These are phyloP conservation scores for Aethes cnicana DNA, from an alignment of 2,888 invertebrate species.

Conservation along the genomic window DNA sequence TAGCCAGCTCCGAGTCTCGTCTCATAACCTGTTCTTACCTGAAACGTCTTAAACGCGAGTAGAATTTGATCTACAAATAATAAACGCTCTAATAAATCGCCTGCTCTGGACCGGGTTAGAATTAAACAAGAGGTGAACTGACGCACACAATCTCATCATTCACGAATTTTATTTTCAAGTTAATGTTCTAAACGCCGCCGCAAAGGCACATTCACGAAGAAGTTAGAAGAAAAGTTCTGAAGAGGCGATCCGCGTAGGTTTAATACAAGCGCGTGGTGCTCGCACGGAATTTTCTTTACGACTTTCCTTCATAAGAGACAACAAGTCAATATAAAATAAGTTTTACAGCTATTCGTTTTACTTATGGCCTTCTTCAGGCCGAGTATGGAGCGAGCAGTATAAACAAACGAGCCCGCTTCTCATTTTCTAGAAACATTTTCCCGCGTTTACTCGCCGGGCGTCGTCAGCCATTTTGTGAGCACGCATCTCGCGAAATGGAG, in stretches of 20 bases:
- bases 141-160: constrained; percentile 34
- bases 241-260: constrained; percentile 13
- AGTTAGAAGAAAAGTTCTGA: constrained; percentile 19
- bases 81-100: constrained; percentile 56
- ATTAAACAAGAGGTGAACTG: constrained; percentile 57
- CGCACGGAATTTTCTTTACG: constrained; percentile 18
- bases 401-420: constrained; percentile 2
- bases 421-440: constrained; percentile 14
- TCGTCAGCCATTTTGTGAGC: constrained; percentile 29
- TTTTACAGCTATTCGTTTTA: constrained; percentile 10
- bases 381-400: constrained; percentile 3
- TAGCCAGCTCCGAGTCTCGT: neutral
- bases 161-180: constrained; percentile 19
- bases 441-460: constrained; percentile 4
- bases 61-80: constrained; percentile 62
- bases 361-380: constrained; percentile 8
- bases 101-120: constrained; percentile 69
- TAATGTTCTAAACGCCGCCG: constrained; percentile 12
- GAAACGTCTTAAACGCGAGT: constrained; percentile 63
- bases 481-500: constrained; percentile 24
- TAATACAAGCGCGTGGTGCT: constrained; percentile 18
- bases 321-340: constrained; percentile 29
- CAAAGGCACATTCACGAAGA: constrained; percentile 22
- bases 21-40: constrained; percentile 6
- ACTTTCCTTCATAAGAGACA: constrained; percentile 23